phyloP scores from a whole-genome alignment of 2,797 vertebrate species.

The Molossus alvarezi region DNA sequence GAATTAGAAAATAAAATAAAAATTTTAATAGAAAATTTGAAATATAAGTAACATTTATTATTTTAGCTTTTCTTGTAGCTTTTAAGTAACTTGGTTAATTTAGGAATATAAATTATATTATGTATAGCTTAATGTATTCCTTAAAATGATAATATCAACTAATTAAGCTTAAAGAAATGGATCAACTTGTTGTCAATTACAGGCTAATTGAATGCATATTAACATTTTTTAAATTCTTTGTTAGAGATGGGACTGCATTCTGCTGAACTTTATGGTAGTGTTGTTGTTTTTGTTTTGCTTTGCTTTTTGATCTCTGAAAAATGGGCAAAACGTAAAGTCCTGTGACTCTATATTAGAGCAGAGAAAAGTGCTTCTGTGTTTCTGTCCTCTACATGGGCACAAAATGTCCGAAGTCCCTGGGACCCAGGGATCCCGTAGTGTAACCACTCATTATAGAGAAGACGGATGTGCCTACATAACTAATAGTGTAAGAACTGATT shows the following conservation, averaged over 20 bases:
- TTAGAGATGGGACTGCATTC: not conserved
- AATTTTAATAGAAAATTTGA: slow-evolving; percentile 8
- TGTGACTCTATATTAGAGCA: not conserved
- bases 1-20: slow-evolving; percentile 57
- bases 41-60: slow-evolving; percentile 12
- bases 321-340: not conserved
- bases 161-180: not conserved
- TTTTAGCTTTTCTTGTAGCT: slow-evolving; percentile 13
- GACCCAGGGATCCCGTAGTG: not conserved
- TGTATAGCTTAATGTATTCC: not conserved
- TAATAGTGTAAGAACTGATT: not conserved
- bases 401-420: slow-evolving; percentile 43
- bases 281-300: not conserved
- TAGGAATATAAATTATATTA: not conserved
- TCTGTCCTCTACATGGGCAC: not conserved
- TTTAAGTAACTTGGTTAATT: slow-evolving; percentile 52
- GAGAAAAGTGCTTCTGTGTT: slow-evolving; percentile 18
- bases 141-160: slow-evolving; percentile 51
- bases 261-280: not conserved
- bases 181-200: not conserved
- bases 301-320: slow-evolving; percentile 30
- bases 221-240: not conserved
- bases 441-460: not conserved
- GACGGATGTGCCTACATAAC: not conserved
- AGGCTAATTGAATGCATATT: not conserved